A percentile compares a stretch with the other conserved stretches of the same genome.
Conservation (phyloP, 1,140 invertebrate genomes). For the Ceratoteleas bidentatus region DNA sequence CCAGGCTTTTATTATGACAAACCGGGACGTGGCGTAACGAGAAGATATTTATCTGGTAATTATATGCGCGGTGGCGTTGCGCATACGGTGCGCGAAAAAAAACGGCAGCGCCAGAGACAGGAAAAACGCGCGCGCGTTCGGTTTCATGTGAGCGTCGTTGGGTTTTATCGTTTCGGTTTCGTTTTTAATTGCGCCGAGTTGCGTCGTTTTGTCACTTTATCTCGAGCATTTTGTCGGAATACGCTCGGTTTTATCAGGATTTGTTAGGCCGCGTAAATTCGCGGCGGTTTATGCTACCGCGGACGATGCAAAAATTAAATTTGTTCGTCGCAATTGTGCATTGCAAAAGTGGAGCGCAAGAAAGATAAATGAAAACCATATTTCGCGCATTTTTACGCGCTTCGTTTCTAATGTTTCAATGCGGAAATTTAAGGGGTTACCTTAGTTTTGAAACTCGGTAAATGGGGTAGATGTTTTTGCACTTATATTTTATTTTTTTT, state of each 20-base stretch:
- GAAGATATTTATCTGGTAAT: constrained; percentile 60
- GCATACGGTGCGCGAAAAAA: constrained; percentile 24
- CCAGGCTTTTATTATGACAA: constrained; percentile 49
- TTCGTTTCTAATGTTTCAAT: too few species aligned
- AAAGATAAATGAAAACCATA: too few species aligned
- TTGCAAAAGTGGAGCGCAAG: background rate
- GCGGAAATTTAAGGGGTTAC: too few species aligned
- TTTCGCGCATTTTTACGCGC: too few species aligned
- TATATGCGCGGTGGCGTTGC: constrained; percentile 32
- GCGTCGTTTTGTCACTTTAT: constrained; percentile 36
- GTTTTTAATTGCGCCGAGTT: constrained; percentile 35
- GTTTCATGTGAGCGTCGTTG: constrained; percentile 22
- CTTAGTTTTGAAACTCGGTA: background rate
- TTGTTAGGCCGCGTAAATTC: constrained; percentile 12
- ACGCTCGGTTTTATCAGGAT: constrained; percentile 13
- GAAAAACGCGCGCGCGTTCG: constrained; percentile 3
- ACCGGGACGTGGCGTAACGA: constrained; percentile 19
- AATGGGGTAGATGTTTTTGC: background rate
- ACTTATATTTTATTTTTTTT: too few species aligned
- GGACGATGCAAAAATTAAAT: background rate
- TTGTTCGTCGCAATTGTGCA: background rate
- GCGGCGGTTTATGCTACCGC: background rate
- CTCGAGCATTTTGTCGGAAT: constrained; percentile 19
- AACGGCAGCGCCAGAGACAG: background rate
- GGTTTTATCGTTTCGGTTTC: constrained; percentile 37